Evolutionary conservation across 1,140 invertebrate species (phyloP), one percentile per base, ranked within the genome.

Genomic region (Rhizoglyphus robini): DNA sequence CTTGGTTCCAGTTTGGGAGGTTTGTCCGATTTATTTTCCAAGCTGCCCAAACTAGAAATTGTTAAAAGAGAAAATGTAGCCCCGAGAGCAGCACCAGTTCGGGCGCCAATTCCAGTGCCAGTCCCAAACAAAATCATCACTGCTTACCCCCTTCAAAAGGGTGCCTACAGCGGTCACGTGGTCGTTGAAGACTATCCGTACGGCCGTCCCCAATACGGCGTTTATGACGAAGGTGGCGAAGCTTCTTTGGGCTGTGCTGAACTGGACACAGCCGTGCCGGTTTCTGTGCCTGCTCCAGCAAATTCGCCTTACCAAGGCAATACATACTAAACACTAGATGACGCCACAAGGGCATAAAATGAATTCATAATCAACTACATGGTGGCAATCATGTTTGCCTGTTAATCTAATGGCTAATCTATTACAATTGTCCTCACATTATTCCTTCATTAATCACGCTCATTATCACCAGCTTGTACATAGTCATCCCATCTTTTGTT

Each of bases 171-270:
- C 4, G 58, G 58, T 27, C 58, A 60, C 36, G 27, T 60, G 15
- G 58, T 60, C 13, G 15, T 60, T 27, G 58, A 60, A 46, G 58
- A 60, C 29, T 60, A 20, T 60, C 58, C 58, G 23, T 60, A 38
- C 36, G 58, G 58, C 15, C 32, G 58, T 1, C 15, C 15, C 31
- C 58, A 60, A 46, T 32, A 23, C 1, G 58, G 58, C 3, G 27
- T 32, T 23, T 60, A n/a, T 29, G 58, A 60, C 36, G 58, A 60
- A 11, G 58, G 58, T 46, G 30, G 58, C 25, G 58, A 32, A 46
- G 11, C 58, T 15, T 13, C 15, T 15, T 11, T 60, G 23, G 58
- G 30, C 15, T 60, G 58, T 60, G 29, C 15, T 27, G 15, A 60
- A 46, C 29, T 60, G n/a, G 58, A 60, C 27, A 1, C 15, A 3